Evolutionary conservation across 2,113 vertebrate genomes (phyloP).

Genomic region (Sakesphorus luctuosus): DNA sequence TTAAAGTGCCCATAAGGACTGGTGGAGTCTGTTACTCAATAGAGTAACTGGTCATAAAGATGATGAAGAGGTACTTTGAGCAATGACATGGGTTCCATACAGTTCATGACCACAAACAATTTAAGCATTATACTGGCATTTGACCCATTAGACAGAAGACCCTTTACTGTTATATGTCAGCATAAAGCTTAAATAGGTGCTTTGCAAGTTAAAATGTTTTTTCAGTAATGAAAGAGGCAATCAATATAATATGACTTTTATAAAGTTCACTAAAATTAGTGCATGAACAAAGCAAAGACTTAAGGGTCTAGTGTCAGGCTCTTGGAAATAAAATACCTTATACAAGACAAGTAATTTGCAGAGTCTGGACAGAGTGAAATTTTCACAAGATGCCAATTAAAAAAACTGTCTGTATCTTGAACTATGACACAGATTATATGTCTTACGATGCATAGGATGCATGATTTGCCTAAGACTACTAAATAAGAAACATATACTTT

Average conservation of each 20-base stretch:
- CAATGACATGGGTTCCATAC: neutral
- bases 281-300: neutral
- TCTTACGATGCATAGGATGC: neutral
- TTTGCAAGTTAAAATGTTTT: neutral
- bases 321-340: neutral
- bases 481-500: neutral
- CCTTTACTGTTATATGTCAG: neutral
- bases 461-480: neutral
- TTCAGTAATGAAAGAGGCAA: neutral
- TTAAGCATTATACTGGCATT: neutral
- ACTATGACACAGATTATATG: neutral
- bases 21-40: neutral
- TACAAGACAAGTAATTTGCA: neutral
- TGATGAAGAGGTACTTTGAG: neutral
- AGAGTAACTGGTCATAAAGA: neutral
- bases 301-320: neutral
- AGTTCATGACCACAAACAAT: neutral
- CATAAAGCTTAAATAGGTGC: neutral
- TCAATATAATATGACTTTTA: neutral
- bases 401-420: neutral
- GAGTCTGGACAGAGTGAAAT: neutral
- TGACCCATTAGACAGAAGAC: neutral
- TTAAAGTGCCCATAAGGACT: neutral
- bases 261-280: neutral
- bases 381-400: neutral